Conservation (phyloP, 1,140 invertebrate genomes). For the Sogatella furcifera region DNA sequence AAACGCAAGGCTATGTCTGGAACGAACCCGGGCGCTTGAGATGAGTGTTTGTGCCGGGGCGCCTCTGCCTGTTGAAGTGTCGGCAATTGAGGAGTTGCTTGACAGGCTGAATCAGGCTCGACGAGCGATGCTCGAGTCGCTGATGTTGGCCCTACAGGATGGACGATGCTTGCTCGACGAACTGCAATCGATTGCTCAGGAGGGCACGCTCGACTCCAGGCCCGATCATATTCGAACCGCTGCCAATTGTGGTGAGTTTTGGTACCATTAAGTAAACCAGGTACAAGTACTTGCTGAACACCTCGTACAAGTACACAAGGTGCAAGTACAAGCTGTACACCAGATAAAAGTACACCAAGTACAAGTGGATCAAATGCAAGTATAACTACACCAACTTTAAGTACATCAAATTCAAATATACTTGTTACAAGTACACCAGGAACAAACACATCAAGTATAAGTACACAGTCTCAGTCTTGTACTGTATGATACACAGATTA, state of each 20-base stretch:
- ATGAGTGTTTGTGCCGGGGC: slow-evolving; percentile 43
- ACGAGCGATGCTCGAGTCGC: slow-evolving; percentile 57
- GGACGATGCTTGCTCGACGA: slow-evolving; percentile 64
- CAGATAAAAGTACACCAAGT: too few species aligned
- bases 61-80: slow-evolving; percentile 52
- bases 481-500: too few species aligned
- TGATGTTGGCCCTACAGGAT: slow-evolving; percentile 65
- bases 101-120: slow-evolving; percentile 50
- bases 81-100: slow-evolving; percentile 50
- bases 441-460: too few species aligned
- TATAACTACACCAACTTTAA: too few species aligned
- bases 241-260: slow-evolving; percentile 1
- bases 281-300: too few species aligned
- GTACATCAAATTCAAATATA: too few species aligned
- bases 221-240: slow-evolving; percentile 54
- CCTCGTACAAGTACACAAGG: too few species aligned
- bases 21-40: slow-evolving; percentile 56
- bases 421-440: too few species aligned
- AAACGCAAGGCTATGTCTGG: slow-evolving; percentile 53
- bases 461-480: too few species aligned
- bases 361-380: too few species aligned
- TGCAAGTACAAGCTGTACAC: too few species aligned
- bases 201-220: slow-evolving; percentile 61
- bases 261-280: too few species aligned
- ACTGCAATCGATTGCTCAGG: slow-evolving; percentile 50